Percentiles rank a stretch among this genome's conserved stretches.
These are phyloP conservation scores for Argynnis bischoffii DNA, from an alignment of 2,888 invertebrate genomes.

Conservation along the genomic window DNA sequence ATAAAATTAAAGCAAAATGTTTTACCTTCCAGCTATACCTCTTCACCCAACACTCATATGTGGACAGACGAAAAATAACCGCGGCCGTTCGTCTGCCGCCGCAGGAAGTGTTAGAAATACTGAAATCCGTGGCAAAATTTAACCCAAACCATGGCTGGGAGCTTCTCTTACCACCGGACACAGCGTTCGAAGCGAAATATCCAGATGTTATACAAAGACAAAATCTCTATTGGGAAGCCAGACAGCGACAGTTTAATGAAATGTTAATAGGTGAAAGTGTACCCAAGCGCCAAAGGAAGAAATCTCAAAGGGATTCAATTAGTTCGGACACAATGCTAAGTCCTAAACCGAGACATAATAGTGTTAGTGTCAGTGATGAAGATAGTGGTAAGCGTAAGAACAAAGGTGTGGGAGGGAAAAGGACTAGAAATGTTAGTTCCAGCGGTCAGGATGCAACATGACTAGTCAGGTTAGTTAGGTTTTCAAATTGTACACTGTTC, in stretches of 20 bases:
- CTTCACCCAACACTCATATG: slow-evolving; percentile 89
- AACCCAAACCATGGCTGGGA: slow-evolving; percentile 90
- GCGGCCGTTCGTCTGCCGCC: slow-evolving; percentile 89
- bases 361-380: slow-evolving; percentile 81
- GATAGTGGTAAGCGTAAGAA: slow-evolving; percentile 74
- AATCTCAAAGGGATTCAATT: slow-evolving; percentile 86
- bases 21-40: slow-evolving; percentile 85
- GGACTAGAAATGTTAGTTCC: slow-evolving; percentile 70
- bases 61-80: slow-evolving; percentile 89
- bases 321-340: slow-evolving; percentile 79
- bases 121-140: slow-evolving; percentile 88
- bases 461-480: slow-evolving; percentile 61
- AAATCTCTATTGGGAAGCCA: slow-evolving; percentile 86
- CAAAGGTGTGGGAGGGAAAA: slow-evolving; percentile 72
- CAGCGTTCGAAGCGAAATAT: slow-evolving; percentile 88
- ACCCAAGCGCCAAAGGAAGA: slow-evolving; percentile 85
- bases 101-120: slow-evolving; percentile 90
- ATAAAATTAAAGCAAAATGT: background rate
- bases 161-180: slow-evolving; percentile 86
- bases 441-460: slow-evolving; percentile 68
- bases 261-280: slow-evolving; percentile 75
- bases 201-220: slow-evolving; percentile 92
- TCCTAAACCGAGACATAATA: slow-evolving; percentile 71
- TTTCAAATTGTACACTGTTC: slow-evolving; percentile 64
- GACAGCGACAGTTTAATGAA: slow-evolving; percentile 75